Base-by-base conservation (phyloP, 2,113 vertebrate genomes). In the Carassius gibelio region DNA sequence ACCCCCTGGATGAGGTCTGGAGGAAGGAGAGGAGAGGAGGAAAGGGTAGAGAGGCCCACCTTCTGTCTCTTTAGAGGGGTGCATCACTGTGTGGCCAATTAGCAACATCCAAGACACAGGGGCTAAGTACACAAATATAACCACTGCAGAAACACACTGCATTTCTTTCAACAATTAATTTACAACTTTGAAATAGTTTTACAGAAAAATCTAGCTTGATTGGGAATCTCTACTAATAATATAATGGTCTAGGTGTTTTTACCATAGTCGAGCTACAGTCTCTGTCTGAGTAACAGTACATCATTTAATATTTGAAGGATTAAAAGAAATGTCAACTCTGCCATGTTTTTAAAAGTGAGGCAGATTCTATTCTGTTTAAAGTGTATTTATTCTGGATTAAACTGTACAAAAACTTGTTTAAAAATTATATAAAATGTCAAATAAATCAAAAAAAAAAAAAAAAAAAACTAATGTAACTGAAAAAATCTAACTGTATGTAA, bases 81-180 rank as follows among this genome's bases (percentile, higher is more conserved):
- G 61, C 82, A 82, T 87, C 83, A 68, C 86, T 57, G 81, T 86
- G 89, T 86, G 82, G 85, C 90, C 89, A 89, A 90, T 91, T 91
- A 90, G 88, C 82, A 80, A 74, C 10, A 34, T 7, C 72, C 72
- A 68, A 84, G 80, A 81, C 85, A 81, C 81, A 76, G 86, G 87
- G 82, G 87, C 82, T 88, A 75, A 83, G 87, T 82, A 89, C 84
- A 89, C 88, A 85, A 85, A 64, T 45, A 17, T 62, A 75, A 75
- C 61, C 75, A 36, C 36, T 57, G 50, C 10, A 38, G 3, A 62
- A 64, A 34, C 85, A 19, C 75, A 19, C 34, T 34, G n/a, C 19
- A 48, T 45, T 30, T 57, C 52, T 50, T 34, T 76, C 3, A 55
- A 34, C 14, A 3, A 36, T 19, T 7, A 4, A 19, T 69, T 69